Conservation (phyloP, 2,797 vertebrate species). For the Clarias fuscus region DNA sequence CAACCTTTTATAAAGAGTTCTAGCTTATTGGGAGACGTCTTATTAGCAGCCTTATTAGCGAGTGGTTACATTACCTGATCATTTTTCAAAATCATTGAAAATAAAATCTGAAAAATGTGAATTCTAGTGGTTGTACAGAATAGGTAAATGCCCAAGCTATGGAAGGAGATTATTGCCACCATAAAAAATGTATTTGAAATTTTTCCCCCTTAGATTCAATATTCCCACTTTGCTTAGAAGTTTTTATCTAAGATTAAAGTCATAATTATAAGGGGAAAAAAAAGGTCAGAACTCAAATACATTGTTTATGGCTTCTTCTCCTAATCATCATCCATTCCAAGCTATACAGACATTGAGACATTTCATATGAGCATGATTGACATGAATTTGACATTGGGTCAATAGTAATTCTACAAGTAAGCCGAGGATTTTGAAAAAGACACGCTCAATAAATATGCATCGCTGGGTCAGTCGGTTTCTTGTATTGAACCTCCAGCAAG, state of each 20-base stretch:
- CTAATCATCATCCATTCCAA: no score
- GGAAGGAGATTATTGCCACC: no score
- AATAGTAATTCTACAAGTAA: no score
- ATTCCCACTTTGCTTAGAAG: no score
- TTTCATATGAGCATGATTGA: background rate
- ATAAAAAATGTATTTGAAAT: no score
- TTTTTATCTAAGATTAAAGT: no score
- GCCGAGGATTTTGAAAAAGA: background rate
- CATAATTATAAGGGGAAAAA: no score
- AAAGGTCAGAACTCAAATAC: no score
- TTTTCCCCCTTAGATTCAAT: no score
- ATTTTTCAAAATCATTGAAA: background rate
- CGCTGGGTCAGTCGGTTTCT: background rate
- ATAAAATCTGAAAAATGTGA: background rate
- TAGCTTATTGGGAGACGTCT: background rate
- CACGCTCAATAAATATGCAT: background rate
- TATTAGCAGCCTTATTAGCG: background rate
- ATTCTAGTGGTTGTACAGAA: background rate
- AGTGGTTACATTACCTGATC: background rate
- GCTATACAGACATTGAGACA: background rate
- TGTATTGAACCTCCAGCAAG: background rate
- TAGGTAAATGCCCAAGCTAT: background rate
- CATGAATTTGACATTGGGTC: no score
- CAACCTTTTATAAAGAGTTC: background rate
- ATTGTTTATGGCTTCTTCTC: no score